These are phyloP conservation scores for Albula glossodonta DNA, from an alignment of 2,113 vertebrate genomes.

Conservation along the genomic window DNA sequence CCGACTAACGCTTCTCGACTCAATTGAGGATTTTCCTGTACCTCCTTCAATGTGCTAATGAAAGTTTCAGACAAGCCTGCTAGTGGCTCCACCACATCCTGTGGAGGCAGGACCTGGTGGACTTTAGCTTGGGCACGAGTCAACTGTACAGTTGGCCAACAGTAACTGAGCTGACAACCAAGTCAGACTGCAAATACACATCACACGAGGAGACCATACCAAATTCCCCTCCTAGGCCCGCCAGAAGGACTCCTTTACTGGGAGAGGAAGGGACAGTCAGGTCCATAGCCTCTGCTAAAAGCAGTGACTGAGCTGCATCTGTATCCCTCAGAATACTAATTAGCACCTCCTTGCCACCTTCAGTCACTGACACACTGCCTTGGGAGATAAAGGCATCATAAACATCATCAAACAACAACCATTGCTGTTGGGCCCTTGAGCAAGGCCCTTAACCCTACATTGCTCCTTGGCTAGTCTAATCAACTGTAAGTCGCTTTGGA, in stretches of 20 bases:
- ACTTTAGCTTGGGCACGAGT: too few species aligned
- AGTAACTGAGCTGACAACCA: not conserved
- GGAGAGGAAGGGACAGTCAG: not conserved
- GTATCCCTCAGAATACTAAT: not conserved
- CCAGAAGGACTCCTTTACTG: not conserved
- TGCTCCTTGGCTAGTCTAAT: too few species aligned
- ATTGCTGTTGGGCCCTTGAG: too few species aligned
- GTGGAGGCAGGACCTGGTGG: too few species aligned
- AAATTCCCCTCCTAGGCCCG: not conserved
- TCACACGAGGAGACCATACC: not conserved
- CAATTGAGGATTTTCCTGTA: not conserved
- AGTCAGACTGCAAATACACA: not conserved
- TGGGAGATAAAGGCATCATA: not conserved
- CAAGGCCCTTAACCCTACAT: too few species aligned
- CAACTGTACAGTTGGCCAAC: not conserved
- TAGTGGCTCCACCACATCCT: not conserved
- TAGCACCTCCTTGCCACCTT: not conserved
- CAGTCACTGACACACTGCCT: not conserved
- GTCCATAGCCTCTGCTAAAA: not conserved
- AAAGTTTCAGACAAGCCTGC: not conserved
- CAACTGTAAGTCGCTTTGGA: too few species aligned
- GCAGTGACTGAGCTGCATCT: not conserved
- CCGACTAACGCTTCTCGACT: not conserved
- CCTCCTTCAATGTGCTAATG: not conserved
- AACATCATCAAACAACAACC: too few species aligned